phyloP scores from a whole-genome alignment of 2,888 invertebrate genomes.

The Petrolisthes cinctipes region DNA sequence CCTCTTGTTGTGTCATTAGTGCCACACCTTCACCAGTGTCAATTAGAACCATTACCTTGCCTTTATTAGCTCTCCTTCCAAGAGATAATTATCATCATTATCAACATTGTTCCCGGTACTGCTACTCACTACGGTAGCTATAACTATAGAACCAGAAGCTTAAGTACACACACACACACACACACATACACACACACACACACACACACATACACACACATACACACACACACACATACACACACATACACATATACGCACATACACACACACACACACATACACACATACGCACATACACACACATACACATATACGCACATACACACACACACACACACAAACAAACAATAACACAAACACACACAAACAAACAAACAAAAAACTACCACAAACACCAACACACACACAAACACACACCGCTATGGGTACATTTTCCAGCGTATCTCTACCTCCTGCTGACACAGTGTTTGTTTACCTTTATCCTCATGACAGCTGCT shows the following conservation, averaged over 20 bases:
- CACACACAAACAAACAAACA: too few relatives aligned
- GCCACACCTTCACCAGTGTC: too few relatives aligned
- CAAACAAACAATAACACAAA: neutral
- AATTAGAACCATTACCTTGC: too few relatives aligned
- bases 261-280: neutral
- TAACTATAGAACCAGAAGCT: neutral
- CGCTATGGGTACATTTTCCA: neutral
- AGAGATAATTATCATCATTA: neutral
- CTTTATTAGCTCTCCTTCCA: too few relatives aligned
- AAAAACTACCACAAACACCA: too few relatives aligned
- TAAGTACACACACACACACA: conserved; percentile 12
- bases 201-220: neutral
- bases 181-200: conserved; percentile 30
- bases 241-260: neutral
- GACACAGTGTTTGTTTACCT: too few relatives aligned
- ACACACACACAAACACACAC: conserved; percentile 22
- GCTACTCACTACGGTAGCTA: neutral
- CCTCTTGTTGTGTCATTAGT: too few relatives aligned
- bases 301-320: too few relatives aligned
- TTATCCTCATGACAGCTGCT: too few relatives aligned
- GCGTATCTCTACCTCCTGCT: too few relatives aligned
- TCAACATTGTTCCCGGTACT: neutral
- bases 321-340: too few relatives aligned
- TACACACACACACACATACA: neutral
- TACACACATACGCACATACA: too few relatives aligned